Evolutionary conservation across 2,797 vertebrate species (phyloP).

Genomic region (Momotus momota): DNA sequence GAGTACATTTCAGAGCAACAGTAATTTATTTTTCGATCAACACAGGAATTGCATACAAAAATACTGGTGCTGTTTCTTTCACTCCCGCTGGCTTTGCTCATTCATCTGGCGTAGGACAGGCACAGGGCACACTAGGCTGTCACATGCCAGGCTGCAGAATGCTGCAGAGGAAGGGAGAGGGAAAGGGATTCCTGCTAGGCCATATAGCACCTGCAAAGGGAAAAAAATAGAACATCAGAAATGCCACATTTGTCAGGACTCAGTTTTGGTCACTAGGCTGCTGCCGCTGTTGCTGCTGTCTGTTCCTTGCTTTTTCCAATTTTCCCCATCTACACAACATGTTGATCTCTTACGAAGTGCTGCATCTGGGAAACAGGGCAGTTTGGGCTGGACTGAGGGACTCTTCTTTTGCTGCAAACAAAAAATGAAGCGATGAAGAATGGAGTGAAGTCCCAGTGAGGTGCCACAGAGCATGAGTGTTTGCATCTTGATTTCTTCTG

Average conservation of each 20-base stretch:
- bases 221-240: neutral
- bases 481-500: neutral
- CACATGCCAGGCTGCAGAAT: neutral
- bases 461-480: neutral
- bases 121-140: neutral
- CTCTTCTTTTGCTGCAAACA: neutral
- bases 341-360: neutral
- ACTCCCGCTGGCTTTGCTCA: neutral
- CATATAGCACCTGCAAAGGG: neutral
- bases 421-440: neutral
- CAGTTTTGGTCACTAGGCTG: neutral
- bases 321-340: neutral
- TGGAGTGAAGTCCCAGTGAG: neutral
- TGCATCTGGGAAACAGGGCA: neutral
- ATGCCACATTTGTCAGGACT: neutral
- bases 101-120: neutral
- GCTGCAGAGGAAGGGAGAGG: neutral
- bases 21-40: neutral
- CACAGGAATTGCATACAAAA: neutral
- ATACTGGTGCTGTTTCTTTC: accelerated
- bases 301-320: neutral
- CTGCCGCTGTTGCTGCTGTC: neutral
- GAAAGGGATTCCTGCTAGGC: neutral
- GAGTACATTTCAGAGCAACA: neutral
- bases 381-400: neutral